These are phyloP conservation scores for Trypoxylon attenuatum DNA, from an alignment of 2,888 invertebrate genomes.

Conservation along the genomic window DNA sequence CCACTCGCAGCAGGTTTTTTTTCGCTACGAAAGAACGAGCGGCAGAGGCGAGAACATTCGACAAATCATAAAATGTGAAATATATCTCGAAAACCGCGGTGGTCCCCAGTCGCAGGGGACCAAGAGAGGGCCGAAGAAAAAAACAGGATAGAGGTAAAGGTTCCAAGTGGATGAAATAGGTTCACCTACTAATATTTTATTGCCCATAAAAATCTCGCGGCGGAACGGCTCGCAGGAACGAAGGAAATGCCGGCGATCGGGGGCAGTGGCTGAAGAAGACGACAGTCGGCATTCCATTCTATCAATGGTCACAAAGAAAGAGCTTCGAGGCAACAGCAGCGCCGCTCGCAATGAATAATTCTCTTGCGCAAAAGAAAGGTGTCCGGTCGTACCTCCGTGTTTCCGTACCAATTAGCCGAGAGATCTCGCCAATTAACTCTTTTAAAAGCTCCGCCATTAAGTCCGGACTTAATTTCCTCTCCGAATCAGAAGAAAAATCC, in stretches of 20 bases:
- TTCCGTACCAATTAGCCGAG: too few species aligned
- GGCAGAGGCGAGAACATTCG: slow-evolving; percentile 56
- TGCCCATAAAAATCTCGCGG: slow-evolving; percentile 64
- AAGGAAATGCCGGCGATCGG: slow-evolving; percentile 13
- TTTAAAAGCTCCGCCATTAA: too few species aligned
- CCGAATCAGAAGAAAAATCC: too few species aligned
- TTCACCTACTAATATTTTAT: slow-evolving; percentile 70
- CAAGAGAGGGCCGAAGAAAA: slow-evolving; percentile 22
- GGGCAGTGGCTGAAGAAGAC: slow-evolving; percentile 13
- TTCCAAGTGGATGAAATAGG: slow-evolving; percentile 33
- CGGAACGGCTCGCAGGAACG: slow-evolving; percentile 14
- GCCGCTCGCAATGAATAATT: neutral
- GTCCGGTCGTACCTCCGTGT: too few species aligned
- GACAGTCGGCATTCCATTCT: slow-evolving; percentile 3
- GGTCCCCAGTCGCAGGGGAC: slow-evolving; percentile 23
- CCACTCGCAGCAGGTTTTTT: too few species aligned
- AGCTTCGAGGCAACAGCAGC: neutral
- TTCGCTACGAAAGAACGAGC: slow-evolving; percentile 20
- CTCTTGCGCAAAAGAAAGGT: too few species aligned
- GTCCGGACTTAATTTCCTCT: too few species aligned
- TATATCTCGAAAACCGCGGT: slow-evolving; percentile 57
- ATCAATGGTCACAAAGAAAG: neutral
- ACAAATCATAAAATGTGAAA: slow-evolving; percentile 71
- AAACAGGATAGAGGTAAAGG: slow-evolving; percentile 15
- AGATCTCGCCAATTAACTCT: too few species aligned